These are phyloP conservation scores for Oscheius sp. DNA, from an alignment of 2,888 invertebrate genomes.

Conservation along the genomic window DNA sequence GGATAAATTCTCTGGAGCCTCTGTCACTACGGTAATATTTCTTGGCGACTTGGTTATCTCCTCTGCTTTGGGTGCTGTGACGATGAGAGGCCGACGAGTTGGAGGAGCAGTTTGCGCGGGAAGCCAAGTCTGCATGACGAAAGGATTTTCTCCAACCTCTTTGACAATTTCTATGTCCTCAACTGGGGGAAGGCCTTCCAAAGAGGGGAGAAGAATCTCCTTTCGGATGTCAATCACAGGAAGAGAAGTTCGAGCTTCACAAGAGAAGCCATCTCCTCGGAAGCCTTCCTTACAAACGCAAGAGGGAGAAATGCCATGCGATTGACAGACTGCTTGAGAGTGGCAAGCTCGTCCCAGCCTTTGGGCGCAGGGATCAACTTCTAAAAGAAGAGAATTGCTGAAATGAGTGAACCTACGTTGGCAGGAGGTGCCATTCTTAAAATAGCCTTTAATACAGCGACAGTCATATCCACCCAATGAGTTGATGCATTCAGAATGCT, in stretches of 20 bases:
- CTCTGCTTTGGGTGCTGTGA: not conserved
- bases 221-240: constrained; percentile 14
- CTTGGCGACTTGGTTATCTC: not conserved
- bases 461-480: constrained; percentile 79
- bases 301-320: constrained; percentile 34
- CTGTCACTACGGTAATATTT: constrained; percentile 7
- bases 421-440: constrained; percentile 62
- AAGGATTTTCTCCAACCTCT: constrained; percentile 44
- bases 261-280: constrained; percentile 36
- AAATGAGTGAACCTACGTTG: constrained; percentile 42
- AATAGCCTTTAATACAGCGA: constrained; percentile 55
- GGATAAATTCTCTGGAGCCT: constrained; percentile 5
- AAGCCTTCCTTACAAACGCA: constrained; percentile 62
- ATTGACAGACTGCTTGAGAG: constrained; percentile 53
- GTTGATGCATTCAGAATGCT: constrained; percentile 83
- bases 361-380: constrained; percentile 22
- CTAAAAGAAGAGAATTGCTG: constrained; percentile 13
- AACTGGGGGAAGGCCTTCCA: constrained; percentile 9
- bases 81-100: constrained; percentile 10
- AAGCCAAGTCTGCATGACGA: constrained; percentile 54
- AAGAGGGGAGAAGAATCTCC: constrained; percentile 25
- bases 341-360: constrained; percentile 47
- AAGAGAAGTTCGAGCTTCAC: not conserved
- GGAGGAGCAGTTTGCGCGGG: constrained; percentile 23
- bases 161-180: constrained; percentile 20